Evolutionary conservation across 2,113 vertebrate species (phyloP).

Genomic region (Engraulis encrasicolus): DNA sequence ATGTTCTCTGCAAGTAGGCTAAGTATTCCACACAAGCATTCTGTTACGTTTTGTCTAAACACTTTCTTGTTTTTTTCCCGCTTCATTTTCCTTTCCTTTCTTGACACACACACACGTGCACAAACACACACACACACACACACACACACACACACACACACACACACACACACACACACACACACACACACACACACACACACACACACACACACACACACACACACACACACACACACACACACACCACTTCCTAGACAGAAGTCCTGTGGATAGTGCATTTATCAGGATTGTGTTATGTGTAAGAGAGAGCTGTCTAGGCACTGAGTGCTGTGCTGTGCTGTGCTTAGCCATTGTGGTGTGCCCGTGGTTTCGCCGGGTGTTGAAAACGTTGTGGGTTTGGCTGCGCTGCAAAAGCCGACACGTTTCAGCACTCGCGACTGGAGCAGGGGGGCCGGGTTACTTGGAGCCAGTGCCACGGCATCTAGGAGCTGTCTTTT

Average conservation of each 20-base stretch:
- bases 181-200: conserved; percentile 14
- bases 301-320: not conserved
- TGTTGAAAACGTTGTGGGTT: not conserved
- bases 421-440: not conserved
- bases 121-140: too few species aligned
- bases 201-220: conserved; percentile 23
- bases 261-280: conserved; percentile 43
- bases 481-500: too few species aligned
- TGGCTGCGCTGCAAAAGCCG: not conserved
- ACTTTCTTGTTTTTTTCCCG: too few species aligned
- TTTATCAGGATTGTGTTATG: not conserved
- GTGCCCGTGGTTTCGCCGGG: not conserved
- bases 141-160: too few species aligned
- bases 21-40: too few species aligned
- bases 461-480: not conserved
- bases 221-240: conserved; percentile 6
- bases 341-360: too few species aligned
- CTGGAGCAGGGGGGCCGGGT: not conserved
- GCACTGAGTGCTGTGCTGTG: not conserved
- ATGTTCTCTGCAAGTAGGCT: too few species aligned
- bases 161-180: not conserved
- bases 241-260: not conserved
- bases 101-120: too few species aligned
- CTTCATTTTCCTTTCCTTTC: too few species aligned
- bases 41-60: too few species aligned